Base-by-base conservation (phyloP, 53 echinoderm and acorn worm species). In the Paracentrotus lividus region DNA sequence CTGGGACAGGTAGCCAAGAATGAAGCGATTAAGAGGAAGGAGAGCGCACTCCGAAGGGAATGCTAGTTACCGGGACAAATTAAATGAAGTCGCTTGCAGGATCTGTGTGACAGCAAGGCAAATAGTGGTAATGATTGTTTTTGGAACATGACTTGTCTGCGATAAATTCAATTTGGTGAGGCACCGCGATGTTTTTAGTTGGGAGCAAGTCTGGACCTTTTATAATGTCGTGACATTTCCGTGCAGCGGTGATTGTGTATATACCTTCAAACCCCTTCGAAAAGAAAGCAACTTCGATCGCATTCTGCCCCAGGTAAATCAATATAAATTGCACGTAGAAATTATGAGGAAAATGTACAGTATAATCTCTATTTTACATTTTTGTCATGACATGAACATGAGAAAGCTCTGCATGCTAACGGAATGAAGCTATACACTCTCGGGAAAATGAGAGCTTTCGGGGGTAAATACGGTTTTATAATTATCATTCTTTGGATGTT, bases 161-260 rank as follows among this genome's bases (percentile, higher is more conserved):
- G 87, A 29, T 36, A 87, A 87, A 87, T 87, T 57, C 55, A 87
- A 87, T 87, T 86, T 87, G 34, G 53, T 57, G 87, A 87, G 87
- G 38, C 54, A 55, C 57, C 21, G 87, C 87, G 55, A 54, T 87
- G 87, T 55, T 56, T 52, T 87, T 55, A 20, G 34, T 87, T 87
- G 10, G 45, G 47, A 47, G 44, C n/a, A 81, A 81, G 81, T 44
- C 26, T 23, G 27, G 81, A 43, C 45, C 81, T 26, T 81, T 81
- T 81, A 36, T 47, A 47, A 81, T 81, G 81, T 47, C 81, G 33
- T 47, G 81, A 45, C 81, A 45, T 81, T 81, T 81, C n/a, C 47
- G 10, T 47, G 81, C 81, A 81, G n/a, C 47, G 81, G 18, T 81
- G 44, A 81, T 81, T 81, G 1, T 23, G 21, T 12, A n/a, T n/a